These are phyloP conservation scores for Marmota monax DNA, from an alignment of 2,113 vertebrate species.

Conservation along the genomic window DNA sequence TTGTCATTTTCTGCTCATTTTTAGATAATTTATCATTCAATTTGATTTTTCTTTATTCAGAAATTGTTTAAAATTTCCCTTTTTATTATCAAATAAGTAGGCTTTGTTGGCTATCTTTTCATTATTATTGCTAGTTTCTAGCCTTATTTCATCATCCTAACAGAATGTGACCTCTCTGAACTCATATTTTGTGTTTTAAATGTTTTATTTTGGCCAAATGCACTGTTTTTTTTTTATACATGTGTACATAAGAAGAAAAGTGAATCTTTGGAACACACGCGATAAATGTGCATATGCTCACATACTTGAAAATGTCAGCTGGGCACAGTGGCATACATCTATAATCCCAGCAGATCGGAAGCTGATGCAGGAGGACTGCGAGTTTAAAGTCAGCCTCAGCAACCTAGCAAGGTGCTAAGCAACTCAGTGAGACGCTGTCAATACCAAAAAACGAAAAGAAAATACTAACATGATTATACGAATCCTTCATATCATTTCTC, in stretches of 20 bases:
- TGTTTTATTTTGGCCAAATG: conserved; percentile 19
- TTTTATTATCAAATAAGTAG: background rate
- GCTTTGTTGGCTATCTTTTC: conserved; percentile 1
- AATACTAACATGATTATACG: background rate
- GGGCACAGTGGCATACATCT: too few relatives aligned
- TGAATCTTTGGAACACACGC: background rate
- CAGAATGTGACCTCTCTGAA: background rate
- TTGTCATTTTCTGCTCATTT: background rate
- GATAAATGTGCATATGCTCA: background rate
- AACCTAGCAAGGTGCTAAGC: too few relatives aligned
- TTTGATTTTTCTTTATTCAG: conserved; percentile 31
- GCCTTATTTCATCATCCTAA: background rate
- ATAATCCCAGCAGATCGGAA: too few relatives aligned
- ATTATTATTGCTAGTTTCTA: background rate
- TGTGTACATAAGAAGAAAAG: background rate
- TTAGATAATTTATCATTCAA: background rate
- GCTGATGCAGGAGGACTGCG: too few relatives aligned
- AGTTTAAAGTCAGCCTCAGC: too few relatives aligned
- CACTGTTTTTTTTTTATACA: background rate
- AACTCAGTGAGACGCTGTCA: too few relatives aligned
- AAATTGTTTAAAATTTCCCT: conserved; percentile 41
- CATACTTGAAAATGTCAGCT: background rate
- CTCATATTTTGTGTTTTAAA: conserved; percentile 16
- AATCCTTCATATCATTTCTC: background rate
- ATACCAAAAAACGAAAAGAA: too few relatives aligned